These are phyloP conservation scores for Ladona fulva DNA, from an alignment of 1,140 invertebrate genomes.

Conservation along the genomic window DNA sequence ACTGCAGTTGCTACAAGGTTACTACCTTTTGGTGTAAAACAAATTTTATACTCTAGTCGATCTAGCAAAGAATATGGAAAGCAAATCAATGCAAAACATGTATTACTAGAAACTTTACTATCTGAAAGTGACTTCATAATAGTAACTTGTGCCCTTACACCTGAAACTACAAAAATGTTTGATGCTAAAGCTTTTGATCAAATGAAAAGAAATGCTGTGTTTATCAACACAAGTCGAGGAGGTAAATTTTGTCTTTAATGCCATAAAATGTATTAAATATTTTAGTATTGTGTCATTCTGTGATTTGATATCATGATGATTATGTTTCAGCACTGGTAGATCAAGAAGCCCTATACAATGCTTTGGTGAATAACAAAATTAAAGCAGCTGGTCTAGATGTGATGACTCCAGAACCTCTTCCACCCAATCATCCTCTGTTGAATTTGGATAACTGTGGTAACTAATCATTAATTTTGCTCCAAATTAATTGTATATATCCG, in stretches of 20 bases:
- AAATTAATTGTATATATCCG: background rate
- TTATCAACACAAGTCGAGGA: slow-evolving; percentile 73
- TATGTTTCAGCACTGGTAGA: slow-evolving; percentile 51
- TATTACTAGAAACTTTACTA: slow-evolving; percentile 59
- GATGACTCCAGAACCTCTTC: slow-evolving; percentile 78
- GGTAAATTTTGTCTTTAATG: slow-evolving; percentile 30
- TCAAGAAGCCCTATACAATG: slow-evolving; percentile 61
- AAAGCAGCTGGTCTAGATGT: slow-evolving; percentile 84
- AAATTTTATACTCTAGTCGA: slow-evolving; percentile 58
- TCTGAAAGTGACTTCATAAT: slow-evolving; percentile 68
- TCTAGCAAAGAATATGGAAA: background rate
- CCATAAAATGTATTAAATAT: background rate
- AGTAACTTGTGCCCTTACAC: slow-evolving; percentile 54
- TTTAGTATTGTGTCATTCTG: too few relatives aligned
- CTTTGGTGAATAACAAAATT: slow-evolving; percentile 59
- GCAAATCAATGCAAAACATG: slow-evolving; percentile 39
- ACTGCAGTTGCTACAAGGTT: slow-evolving; percentile 58
- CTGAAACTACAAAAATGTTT: slow-evolving; percentile 62
- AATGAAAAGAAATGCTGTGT: slow-evolving; percentile 70
- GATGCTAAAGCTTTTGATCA: slow-evolving; percentile 54
- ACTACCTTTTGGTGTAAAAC: slow-evolving; percentile 54
- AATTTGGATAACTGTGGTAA: slow-evolving; percentile 68
- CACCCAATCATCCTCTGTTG: slow-evolving; percentile 62
- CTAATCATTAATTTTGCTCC: slow-evolving; percentile 24
- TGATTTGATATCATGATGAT: background rate